Evolutionary conservation across 2,113 vertebrate genomes (phyloP).

Genomic region (Pachypanchax playfairii): DNA sequence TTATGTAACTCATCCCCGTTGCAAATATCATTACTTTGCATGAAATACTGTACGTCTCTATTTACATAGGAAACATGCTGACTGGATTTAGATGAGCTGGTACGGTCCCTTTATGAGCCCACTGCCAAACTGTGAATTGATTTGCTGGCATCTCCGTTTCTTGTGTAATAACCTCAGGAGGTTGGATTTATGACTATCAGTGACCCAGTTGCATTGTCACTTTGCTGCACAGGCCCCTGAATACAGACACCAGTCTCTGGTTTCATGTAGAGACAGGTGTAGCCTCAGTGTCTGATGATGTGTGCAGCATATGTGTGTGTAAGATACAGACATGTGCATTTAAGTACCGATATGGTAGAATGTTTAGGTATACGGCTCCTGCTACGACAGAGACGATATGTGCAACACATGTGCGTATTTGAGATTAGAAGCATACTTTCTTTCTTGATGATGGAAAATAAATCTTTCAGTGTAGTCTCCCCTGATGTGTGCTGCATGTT

Average conservation of each 20-base stretch:
- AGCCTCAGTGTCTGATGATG: slow-evolving; percentile 65
- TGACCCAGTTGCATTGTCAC: slow-evolving; percentile 74
- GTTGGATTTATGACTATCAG: slow-evolving; percentile 73
- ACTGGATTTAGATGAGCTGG: slow-evolving; percentile 70
- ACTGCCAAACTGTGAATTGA: slow-evolving; percentile 76
- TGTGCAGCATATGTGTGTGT: slow-evolving; percentile 72
- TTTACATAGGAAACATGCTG: slow-evolving; percentile 70
- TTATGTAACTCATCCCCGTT: slow-evolving; percentile 34
- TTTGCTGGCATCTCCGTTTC: slow-evolving; percentile 76
- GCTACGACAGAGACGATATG: slow-evolving; percentile 52
- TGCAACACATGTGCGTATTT: slow-evolving; percentile 64
- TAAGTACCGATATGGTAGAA: slow-evolving; percentile 65
- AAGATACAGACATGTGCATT: slow-evolving; percentile 62
- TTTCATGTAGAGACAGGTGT: slow-evolving; percentile 81
- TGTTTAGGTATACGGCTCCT: slow-evolving; percentile 51
- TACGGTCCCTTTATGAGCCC: slow-evolving; percentile 67
- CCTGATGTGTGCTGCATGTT: slow-evolving; percentile 55
- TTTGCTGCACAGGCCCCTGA: slow-evolving; percentile 44
- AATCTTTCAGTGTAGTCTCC: slow-evolving; percentile 47
- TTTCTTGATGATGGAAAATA: slow-evolving; percentile 52
- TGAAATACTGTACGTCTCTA: slow-evolving; percentile 59
- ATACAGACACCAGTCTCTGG: slow-evolving; percentile 58
- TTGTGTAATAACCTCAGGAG: slow-evolving; percentile 77
- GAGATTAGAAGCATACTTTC: slow-evolving; percentile 52
- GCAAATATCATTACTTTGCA: slow-evolving; percentile 41